Evolutionary conservation across 2,888 invertebrate species (phyloP).

Genomic region (Mesorhabditis spiculigera): DNA sequence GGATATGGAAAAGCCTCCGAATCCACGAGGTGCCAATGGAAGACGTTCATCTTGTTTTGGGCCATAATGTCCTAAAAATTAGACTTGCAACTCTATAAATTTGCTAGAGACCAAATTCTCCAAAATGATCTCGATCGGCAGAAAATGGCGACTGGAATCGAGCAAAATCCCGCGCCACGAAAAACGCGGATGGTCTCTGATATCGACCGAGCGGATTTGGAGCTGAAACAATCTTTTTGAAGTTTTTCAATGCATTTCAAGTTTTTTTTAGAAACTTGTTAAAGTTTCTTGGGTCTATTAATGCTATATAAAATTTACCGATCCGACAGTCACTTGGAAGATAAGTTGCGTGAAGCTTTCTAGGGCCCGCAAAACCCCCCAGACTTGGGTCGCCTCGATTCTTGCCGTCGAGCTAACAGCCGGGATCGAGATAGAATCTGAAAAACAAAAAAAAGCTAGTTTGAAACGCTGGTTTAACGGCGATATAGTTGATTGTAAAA

Average conservation of each 20-base stretch:
- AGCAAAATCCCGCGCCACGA: constrained; percentile 77
- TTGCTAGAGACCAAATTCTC: constrained; percentile 21
- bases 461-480: no score
- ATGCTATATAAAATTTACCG: no score
- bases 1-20: constrained; percentile 86
- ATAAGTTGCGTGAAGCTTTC: constrained; percentile 79
- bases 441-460: neutral
- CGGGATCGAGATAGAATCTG: constrained; percentile 12
- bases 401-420: constrained; percentile 17
- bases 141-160: constrained; percentile 81
- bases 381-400: constrained; percentile 31
- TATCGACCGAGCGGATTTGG: constrained; percentile 55
- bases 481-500: no score
- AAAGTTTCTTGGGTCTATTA: no score
- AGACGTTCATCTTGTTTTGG: constrained; percentile 80
- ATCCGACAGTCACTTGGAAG: constrained; percentile 9
- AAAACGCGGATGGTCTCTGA: constrained; percentile 76
- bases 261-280: no score
- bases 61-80: constrained; percentile 39
- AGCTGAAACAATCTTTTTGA: constrained; percentile 22
- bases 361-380: constrained; percentile 70
- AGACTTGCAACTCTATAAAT: constrained; percentile 4
- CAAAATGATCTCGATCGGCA: constrained; percentile 63
- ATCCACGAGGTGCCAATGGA: constrained; percentile 89
- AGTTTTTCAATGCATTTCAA: no score